A percentile compares a stretch with the other conserved stretches of the same genome.
Conservation (phyloP, 2,888 invertebrate species). For the Nephrotoma appendiculata region DNA sequence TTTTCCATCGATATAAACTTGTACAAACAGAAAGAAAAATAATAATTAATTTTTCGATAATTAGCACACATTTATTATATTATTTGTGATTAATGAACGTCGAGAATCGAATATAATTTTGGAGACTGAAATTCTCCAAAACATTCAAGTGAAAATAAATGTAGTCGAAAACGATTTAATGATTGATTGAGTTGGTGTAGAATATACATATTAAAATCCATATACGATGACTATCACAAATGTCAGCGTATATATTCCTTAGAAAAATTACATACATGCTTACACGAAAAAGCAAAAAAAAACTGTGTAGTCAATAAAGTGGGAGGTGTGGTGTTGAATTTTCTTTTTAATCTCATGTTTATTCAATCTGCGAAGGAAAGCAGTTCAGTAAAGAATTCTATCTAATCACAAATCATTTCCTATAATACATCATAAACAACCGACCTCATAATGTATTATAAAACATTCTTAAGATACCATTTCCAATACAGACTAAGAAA, state of each 20-base stretch:
- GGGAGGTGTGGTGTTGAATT: not conserved
- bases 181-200: not conserved
- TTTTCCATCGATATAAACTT: no score
- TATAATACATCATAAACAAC: not conserved
- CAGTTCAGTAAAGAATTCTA: not conserved
- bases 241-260: not conserved
- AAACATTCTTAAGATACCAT: not conserved
- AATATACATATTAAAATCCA: not conserved
- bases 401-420: not conserved
- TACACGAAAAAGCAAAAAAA: not conserved
- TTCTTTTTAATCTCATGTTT: not conserved
- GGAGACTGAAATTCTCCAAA: no score
- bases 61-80: no score
- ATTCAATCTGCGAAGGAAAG: not conserved
- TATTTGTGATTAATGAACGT: no score
- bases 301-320: not conserved
- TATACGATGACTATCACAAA: not conserved
- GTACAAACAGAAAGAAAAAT: no score
- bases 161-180: not conserved
- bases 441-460: not conserved
- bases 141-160: no score
- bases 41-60: no score
- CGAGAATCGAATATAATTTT: no score
- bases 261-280: not conserved
- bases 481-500: not conserved